Conservation (phyloP, 2,113 vertebrate genomes). For the Cranoglanis bouderius region DNA sequence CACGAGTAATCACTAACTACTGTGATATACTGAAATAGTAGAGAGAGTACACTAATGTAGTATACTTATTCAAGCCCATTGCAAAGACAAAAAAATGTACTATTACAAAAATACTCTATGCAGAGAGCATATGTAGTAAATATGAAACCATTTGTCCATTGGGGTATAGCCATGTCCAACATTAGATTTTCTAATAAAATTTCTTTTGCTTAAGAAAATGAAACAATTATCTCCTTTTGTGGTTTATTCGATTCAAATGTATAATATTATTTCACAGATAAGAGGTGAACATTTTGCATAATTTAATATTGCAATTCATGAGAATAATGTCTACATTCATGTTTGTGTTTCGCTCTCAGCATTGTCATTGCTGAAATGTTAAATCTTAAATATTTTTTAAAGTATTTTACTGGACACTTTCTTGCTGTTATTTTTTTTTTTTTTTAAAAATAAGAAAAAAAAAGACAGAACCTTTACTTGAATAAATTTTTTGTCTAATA, state of each 20-base stretch:
- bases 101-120: background rate
- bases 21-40: background rate
- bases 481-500: background rate
- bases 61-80: background rate
- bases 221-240: background rate
- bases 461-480: background rate
- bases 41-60: background rate
- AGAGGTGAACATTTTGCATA: background rate
- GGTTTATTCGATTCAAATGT: background rate
- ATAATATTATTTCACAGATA: background rate
- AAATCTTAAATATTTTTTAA: too few species aligned
- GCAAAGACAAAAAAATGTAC: background rate
- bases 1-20: background rate
- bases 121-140: background rate
- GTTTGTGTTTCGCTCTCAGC: background rate
- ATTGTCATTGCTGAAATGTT: background rate
- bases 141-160: background rate
- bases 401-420: background rate
- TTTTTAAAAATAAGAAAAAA: too few species aligned
- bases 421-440: too few species aligned
- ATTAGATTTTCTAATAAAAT: background rate
- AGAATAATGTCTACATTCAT: background rate
- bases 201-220: background rate
- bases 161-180: background rate
- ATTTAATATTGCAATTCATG: background rate